These are phyloP conservation scores for Capreolus pygargus DNA, from an alignment of 2,113 vertebrate genomes.

Conservation along the genomic window DNA sequence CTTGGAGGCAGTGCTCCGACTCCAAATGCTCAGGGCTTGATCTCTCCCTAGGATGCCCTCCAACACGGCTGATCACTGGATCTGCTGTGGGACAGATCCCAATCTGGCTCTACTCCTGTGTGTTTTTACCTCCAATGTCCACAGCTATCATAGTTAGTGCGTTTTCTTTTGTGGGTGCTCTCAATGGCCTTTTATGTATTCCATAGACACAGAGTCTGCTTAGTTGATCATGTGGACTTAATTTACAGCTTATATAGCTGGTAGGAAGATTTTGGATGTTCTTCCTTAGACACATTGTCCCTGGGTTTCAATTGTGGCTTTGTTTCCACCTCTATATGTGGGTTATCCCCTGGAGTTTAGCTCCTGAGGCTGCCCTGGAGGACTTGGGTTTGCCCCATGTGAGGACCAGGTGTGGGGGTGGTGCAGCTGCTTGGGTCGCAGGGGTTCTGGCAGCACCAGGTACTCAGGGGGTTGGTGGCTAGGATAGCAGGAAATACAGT, in stretches of 20 bases:
- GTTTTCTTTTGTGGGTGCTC: background rate
- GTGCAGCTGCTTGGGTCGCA: accelerated
- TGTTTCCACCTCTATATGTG: background rate
- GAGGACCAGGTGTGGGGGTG: background rate
- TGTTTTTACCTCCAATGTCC: background rate
- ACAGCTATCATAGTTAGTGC: background rate
- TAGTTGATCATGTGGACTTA: background rate
- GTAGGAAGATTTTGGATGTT: background rate
- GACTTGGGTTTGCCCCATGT: background rate
- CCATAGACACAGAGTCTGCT: background rate
- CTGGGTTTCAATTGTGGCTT: no score
- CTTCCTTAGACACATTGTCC: background rate
- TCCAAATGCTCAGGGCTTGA: background rate
- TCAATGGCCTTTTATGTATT: background rate
- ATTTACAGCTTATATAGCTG: background rate
- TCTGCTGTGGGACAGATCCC: background rate
- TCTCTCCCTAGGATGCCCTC: background rate
- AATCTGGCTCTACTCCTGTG: background rate
- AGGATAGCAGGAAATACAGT: background rate
- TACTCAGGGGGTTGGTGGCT: background rate
- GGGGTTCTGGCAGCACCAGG: background rate
- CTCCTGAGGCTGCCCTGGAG: background rate
- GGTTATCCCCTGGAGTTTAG: background rate
- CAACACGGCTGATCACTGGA: background rate
- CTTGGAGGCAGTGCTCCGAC: background rate